phyloP scores from a whole-genome alignment of 2,797 vertebrate species.

The Catostomus latipinnis region DNA sequence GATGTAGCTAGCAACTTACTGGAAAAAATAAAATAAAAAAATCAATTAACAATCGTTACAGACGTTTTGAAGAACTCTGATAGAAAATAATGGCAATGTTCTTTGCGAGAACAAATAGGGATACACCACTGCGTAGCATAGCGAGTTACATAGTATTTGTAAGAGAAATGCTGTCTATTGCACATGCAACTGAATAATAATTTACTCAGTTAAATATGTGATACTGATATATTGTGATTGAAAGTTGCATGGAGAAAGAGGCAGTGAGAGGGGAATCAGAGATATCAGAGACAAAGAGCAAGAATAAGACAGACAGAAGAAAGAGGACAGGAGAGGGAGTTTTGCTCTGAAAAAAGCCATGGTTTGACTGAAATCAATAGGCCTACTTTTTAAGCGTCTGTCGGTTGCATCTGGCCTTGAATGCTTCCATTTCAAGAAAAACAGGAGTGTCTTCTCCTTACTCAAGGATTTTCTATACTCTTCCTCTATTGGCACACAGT shows the following conservation, averaged over 20 bases:
- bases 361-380: slow-evolving; percentile 48
- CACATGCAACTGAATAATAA: not conserved
- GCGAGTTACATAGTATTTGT: not conserved
- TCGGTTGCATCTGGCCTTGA: slow-evolving; percentile 36
- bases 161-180: not conserved
- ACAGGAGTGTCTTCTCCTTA: not conserved
- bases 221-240: not conserved
- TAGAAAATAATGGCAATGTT: not conserved
- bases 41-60: not conserved
- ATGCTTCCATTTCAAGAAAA: slow-evolving; percentile 20
- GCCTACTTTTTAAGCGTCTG: slow-evolving; percentile 40
- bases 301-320: not conserved
- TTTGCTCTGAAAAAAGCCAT: not conserved
- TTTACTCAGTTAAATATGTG: no score
- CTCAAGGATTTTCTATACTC: slow-evolving; percentile 27
- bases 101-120: not conserved
- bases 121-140: not conserved
- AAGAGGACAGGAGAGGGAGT: not conserved
- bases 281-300: slow-evolving; percentile 2
- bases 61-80: not conserved
- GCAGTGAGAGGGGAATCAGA: no score
- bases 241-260: not conserved
- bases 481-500: not conserved
- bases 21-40: not conserved
- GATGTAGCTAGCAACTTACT: not conserved